Evolutionary conservation across 2,797 vertebrate species (phyloP).

Genomic region (Microcaecilia unicolor): DNA sequence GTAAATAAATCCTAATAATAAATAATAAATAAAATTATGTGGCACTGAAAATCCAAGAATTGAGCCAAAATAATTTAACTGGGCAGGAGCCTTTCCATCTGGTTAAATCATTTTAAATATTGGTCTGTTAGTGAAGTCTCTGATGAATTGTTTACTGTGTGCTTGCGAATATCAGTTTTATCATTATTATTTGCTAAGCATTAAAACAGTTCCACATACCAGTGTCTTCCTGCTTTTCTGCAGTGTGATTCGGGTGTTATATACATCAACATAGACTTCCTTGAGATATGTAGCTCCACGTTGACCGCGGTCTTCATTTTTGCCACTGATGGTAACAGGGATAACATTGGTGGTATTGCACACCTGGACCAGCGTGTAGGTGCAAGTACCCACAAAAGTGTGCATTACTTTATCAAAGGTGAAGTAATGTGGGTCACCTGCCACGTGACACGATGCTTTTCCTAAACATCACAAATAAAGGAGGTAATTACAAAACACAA

Average conservation of each 20-base stretch:
- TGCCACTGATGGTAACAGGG: conserved; percentile 42
- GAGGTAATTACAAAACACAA: too few relatives aligned
- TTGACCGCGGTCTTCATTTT: conserved; percentile 43
- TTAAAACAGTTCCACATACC: conserved; percentile 45
- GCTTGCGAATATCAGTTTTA: too few relatives aligned
- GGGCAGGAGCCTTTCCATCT: too few relatives aligned
- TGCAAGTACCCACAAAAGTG: conserved; percentile 49
- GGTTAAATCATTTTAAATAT: too few relatives aligned
- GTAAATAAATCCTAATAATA: too few relatives aligned
- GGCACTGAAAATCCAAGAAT: too few relatives aligned
- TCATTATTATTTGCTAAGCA: too few relatives aligned
- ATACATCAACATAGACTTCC: conserved; percentile 43
- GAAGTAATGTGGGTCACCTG: conserved; percentile 47
- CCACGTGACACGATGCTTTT: conserved; percentile 36
- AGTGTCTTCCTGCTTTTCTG: conserved; percentile 50
- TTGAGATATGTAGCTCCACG: conserved; percentile 41
- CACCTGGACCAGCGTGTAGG: conserved; percentile 41
- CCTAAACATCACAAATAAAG: too few relatives aligned
- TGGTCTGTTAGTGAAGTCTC: too few relatives aligned
- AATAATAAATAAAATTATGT: too few relatives aligned
- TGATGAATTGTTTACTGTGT: too few relatives aligned
- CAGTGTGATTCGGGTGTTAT: conserved; percentile 34
- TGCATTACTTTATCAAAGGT: conserved; percentile 49
- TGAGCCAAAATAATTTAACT: too few relatives aligned
- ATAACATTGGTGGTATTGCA: conserved; percentile 11